Conservation (phyloP, 2,888 invertebrate genomes). For the Lissocephala sabroskyi region DNA sequence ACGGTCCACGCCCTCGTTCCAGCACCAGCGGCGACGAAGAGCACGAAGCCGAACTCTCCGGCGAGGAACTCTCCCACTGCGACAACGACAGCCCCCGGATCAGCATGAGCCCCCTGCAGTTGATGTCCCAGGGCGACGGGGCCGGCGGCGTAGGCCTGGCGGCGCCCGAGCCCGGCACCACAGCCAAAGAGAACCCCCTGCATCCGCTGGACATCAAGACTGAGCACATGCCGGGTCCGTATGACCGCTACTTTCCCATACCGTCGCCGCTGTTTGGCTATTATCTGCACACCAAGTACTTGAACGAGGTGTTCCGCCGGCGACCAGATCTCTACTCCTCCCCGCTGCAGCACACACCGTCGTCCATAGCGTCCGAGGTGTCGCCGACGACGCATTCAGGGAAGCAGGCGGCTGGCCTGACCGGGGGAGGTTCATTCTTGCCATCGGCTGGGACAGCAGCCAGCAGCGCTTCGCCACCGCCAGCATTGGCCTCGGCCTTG, state of each 20-base stretch:
- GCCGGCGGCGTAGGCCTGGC: no score
- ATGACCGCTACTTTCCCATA: conserved; percentile 72
- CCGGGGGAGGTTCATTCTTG: conserved; percentile 30
- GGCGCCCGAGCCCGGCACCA: conserved; percentile 1
- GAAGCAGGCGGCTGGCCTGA: conserved; percentile 28
- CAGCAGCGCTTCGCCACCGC: conserved; percentile 49
- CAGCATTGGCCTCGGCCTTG: conserved; percentile 39
- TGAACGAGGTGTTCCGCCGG: conserved; percentile 76
- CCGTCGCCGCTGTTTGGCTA: conserved; percentile 75
- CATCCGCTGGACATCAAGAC: conserved; percentile 71
- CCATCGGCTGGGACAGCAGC: conserved; percentile 4
- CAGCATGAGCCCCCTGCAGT: conserved; percentile 69
- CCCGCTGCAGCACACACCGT: conserved; percentile 69
- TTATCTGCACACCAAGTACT: conserved; percentile 77
- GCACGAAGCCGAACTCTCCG: conserved; percentile 52
- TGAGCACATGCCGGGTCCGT: conserved; percentile 70
- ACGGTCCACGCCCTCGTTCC: conserved; percentile 31
- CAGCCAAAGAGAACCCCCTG: conserved; percentile 65
- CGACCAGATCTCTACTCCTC: conserved; percentile 77
- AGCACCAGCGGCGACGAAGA: conserved; percentile 63
- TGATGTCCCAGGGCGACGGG: conserved; percentile 35
- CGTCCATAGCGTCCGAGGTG: conserved; percentile 66
- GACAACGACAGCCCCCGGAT: conserved; percentile 66
- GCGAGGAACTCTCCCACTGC: conserved; percentile 56
- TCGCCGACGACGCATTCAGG: conserved; percentile 55